Percentiles rank a stretch among this genome's conserved stretches.
Conservation (phyloP, 1,140 invertebrate genomes). For the Aphelenchoides besseyi region DNA sequence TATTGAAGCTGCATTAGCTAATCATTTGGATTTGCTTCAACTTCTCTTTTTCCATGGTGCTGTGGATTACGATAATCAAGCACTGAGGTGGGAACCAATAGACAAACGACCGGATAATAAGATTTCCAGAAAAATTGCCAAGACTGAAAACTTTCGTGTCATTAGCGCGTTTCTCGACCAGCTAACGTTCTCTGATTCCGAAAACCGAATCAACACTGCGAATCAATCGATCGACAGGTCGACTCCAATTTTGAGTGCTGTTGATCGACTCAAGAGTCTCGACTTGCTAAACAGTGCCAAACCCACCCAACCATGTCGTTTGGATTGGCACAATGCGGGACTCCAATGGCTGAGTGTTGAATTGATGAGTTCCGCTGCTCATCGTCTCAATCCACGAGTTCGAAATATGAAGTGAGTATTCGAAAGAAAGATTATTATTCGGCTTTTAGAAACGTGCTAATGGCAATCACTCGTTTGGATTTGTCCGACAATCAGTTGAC, state of each 20-base stretch:
- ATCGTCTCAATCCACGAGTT: conserved; percentile 79
- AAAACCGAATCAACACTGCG: conserved; percentile 41
- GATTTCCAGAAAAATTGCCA: conserved; percentile 60
- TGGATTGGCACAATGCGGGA: conserved; percentile 81
- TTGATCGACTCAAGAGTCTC: conserved; percentile 23
- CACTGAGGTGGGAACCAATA: conserved; percentile 65
- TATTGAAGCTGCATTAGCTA: conserved; percentile 73
- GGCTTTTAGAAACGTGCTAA: conserved; percentile 70
- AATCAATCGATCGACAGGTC: conserved; percentile 45
- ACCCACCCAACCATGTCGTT: conserved; percentile 80
- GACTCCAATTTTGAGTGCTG: conserved; percentile 11
- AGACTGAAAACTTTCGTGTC: conserved; percentile 67
- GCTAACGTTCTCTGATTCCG: conserved; percentile 22
- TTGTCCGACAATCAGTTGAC: conserved; percentile 83
- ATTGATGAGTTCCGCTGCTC: conserved; percentile 78
- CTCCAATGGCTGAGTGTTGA: conserved; percentile 73
- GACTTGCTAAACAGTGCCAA: conserved; percentile 70
- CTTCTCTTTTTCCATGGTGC: conserved; percentile 81
- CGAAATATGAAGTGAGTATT: conserved; percentile 31
- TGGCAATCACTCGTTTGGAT: conserved; percentile 87
- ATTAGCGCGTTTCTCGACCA: conserved; percentile 46
- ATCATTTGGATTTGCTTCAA: conserved; percentile 69
- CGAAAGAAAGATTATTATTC: not conserved
- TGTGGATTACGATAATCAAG: conserved; percentile 78
- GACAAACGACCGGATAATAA: conserved; percentile 12